A percentile compares a stretch with the other conserved stretches of the same genome.
Conservation (phyloP, 2,113 vertebrate species). For the Pyrgilauda ruficollis region DNA sequence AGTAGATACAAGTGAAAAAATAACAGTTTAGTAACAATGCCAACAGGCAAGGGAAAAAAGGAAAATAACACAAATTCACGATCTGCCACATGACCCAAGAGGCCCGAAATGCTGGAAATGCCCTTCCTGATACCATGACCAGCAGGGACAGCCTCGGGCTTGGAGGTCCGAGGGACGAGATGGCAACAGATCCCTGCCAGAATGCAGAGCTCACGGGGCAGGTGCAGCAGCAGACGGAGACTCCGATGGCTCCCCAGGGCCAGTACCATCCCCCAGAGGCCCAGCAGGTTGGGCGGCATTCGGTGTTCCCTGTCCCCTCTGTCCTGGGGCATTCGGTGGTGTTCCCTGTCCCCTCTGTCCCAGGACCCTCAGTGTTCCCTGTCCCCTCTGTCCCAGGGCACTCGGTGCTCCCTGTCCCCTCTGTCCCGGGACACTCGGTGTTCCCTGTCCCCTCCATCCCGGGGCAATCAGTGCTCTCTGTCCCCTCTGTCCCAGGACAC, state of each 20-base stretch:
- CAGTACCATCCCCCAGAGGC: not conserved
- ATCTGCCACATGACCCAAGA: not conserved
- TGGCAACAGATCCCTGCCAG: no score
- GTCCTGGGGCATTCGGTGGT: not conserved
- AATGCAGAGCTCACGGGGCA: not conserved
- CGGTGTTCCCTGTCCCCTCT: no score
- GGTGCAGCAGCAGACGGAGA: not conserved
- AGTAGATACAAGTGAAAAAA: not conserved
- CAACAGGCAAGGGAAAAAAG: not conserved
- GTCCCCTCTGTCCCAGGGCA: no score
- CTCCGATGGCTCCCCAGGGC: not conserved
- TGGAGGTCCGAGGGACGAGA: no score
- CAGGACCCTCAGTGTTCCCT: no score
- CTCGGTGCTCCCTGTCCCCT: no score
- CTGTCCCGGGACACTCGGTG: not conserved
- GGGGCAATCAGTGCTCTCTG: not conserved
- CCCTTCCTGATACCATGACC: no score
- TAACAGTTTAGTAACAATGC: not conserved
- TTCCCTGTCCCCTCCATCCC: not conserved
- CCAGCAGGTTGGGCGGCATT: no score
- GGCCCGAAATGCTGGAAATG: rapidly evolving
- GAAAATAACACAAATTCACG: not conserved
- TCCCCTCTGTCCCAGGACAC: not conserved
- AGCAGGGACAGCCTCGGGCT: not conserved
- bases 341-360: not conserved